Conservation (phyloP, 2,797 vertebrate genomes). For the Diplodus sargus region DNA sequence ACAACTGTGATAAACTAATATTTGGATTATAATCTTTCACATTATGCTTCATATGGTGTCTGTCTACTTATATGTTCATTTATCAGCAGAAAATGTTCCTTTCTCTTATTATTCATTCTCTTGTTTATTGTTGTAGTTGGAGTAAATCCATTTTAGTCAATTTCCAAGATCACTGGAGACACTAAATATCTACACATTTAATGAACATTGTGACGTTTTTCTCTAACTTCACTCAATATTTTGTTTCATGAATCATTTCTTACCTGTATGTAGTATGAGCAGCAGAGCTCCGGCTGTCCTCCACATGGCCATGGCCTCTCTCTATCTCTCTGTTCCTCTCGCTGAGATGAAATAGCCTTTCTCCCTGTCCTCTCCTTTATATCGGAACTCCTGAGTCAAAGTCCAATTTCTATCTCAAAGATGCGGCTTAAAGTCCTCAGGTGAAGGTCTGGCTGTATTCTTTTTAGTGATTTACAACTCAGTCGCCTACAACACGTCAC, state of each 20-base stretch:
- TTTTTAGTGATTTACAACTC: conserved; percentile 61
- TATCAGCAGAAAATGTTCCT: too few species aligned
- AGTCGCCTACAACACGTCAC: background rate
- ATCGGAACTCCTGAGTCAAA: conserved; percentile 58
- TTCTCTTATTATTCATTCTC: too few species aligned
- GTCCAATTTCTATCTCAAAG: conserved; percentile 61
- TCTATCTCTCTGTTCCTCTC: background rate
- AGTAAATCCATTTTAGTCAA: too few species aligned
- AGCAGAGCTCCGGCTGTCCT: conserved; percentile 65
- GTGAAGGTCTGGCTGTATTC: background rate
- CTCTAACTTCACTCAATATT: background rate
- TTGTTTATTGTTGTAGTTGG: too few species aligned
- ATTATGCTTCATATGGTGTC: too few species aligned
- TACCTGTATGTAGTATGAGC: conserved; percentile 76
- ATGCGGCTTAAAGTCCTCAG: conserved; percentile 56
- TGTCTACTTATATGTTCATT: too few species aligned
- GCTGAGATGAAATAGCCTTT: conserved; percentile 8
- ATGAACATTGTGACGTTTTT: background rate
- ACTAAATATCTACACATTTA: too few species aligned
- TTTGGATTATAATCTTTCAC: background rate
- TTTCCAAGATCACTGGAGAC: too few species aligned
- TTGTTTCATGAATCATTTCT: conserved; percentile 37
- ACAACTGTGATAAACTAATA: background rate
- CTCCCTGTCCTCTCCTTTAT: conserved; percentile 47
- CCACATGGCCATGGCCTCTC: conserved; percentile 72